A percentile compares a stretch with the other conserved stretches of the same genome.
These are phyloP conservation scores for Plutomurus gul DNA, from an alignment of 1,140 invertebrate genomes.

Conservation along the genomic window DNA sequence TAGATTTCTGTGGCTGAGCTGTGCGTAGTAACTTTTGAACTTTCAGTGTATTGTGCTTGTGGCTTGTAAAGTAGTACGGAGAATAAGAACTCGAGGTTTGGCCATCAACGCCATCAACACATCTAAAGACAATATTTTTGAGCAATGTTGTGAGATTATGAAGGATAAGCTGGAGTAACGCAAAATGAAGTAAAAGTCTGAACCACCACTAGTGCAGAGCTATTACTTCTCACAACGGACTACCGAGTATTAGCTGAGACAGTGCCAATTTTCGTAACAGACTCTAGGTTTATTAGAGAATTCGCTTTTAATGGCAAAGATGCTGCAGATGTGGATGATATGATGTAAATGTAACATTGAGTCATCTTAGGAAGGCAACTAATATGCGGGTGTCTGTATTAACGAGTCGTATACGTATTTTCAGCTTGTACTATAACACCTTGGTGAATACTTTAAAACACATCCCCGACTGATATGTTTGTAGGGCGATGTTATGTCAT, in stretches of 20 bases:
- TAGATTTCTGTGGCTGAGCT: not conserved
- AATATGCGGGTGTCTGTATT: too few species aligned
- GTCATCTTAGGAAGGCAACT: too few species aligned
- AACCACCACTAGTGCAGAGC: not conserved
- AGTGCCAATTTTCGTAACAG: constrained; percentile 26
- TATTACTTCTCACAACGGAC: too few species aligned
- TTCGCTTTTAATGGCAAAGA: not conserved
- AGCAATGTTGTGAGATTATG: not conserved
- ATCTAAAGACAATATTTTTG: not conserved
- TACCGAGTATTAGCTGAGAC: too few species aligned
- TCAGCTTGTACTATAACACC: too few species aligned
- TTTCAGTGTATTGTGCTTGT: not conserved
- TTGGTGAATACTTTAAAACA: too few species aligned
- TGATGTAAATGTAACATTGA: not conserved
- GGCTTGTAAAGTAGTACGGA: not conserved
- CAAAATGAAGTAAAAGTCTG: constrained; percentile 2
- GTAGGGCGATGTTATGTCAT: too few species aligned
- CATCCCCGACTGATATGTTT: too few species aligned
- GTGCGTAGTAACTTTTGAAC: not conserved
- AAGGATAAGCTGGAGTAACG: constrained; percentile 1
- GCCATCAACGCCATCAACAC: not conserved
- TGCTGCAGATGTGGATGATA: not conserved
- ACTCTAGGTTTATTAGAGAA: constrained; percentile 11
- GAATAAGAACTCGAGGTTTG: not conserved
- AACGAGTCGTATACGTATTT: too few species aligned